Conservation (phyloP, 2,888 invertebrate species). For the Hoplodrina blanda region DNA sequence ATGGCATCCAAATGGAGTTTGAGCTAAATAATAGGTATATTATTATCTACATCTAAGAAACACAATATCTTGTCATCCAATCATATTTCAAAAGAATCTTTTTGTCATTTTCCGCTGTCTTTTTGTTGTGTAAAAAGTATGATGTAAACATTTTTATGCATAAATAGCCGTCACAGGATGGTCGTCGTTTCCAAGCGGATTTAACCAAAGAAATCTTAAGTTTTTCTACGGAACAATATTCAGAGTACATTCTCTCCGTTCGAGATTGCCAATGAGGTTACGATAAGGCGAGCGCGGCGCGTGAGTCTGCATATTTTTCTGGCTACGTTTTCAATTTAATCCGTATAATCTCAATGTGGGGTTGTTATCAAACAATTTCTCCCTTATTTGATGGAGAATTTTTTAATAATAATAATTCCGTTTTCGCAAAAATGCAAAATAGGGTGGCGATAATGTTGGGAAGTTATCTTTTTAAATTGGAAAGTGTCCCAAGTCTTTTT, state of each 20-base stretch:
- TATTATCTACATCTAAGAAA: background rate
- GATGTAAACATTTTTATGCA: slow-evolving; percentile 35
- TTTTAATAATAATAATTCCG: slow-evolving; percentile 59
- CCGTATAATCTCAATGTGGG: slow-evolving; percentile 70
- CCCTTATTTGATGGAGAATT: slow-evolving; percentile 65
- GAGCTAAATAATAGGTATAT: background rate
- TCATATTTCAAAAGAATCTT: background rate
- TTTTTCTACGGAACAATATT: slow-evolving; percentile 69
- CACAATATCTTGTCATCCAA: background rate
- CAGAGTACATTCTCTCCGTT: slow-evolving; percentile 64
- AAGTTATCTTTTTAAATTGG: slow-evolving; percentile 35
- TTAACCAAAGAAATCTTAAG: slow-evolving; percentile 58
- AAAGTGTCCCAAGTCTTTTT: slow-evolving; percentile 14
- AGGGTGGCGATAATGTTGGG: slow-evolving; percentile 27
- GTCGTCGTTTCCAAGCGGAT: slow-evolving; percentile 24
- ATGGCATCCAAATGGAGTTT: background rate
- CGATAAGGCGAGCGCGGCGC: slow-evolving; percentile 74
- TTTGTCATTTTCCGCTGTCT: background rate
- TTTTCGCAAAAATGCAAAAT: slow-evolving; percentile 41
- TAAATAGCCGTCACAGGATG: slow-evolving; percentile 32
- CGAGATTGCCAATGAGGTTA: slow-evolving; percentile 75
- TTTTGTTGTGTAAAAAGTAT: slow-evolving; percentile 16
- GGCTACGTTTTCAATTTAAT: slow-evolving; percentile 78
- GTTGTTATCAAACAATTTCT: slow-evolving; percentile 72
- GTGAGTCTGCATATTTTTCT: slow-evolving; percentile 82